These are phyloP conservation scores for Hephaestus fuliginosus DNA, from an alignment of 2,797 vertebrate species.

Conservation along the genomic window DNA sequence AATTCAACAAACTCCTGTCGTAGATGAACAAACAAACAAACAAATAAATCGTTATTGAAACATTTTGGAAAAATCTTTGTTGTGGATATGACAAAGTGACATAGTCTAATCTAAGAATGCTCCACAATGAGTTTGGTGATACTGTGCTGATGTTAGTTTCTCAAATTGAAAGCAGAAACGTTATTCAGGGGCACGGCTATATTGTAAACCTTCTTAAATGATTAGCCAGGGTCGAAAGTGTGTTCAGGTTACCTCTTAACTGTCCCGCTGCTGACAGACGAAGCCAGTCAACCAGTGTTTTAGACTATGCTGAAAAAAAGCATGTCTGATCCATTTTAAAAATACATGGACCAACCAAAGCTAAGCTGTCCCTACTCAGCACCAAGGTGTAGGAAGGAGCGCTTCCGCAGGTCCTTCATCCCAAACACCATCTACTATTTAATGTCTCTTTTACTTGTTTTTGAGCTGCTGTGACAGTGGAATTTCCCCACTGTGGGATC, in stretches of 20 bases:
- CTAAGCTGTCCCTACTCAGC: constrained; percentile 1
- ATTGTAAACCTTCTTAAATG: constrained; percentile 29
- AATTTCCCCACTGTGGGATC: too few species aligned
- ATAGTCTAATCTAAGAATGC: too few species aligned
- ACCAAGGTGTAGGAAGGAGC: too few species aligned
- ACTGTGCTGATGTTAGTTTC: constrained; percentile 6
- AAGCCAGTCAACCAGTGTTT: constrained; percentile 16
- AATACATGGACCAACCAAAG: constrained; percentile 9
- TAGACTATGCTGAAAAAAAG: constrained; percentile 22
- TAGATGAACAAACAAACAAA: background rate
- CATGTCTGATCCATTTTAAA: constrained; percentile 31
- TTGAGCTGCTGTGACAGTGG: too few species aligned
- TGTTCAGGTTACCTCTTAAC: background rate
- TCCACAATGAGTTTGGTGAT: background rate
- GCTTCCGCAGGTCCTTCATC: too few species aligned
- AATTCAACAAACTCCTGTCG: background rate
- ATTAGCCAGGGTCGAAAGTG: constrained; percentile 16
- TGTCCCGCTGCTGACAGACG: constrained; percentile 13
- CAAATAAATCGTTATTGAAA: background rate
- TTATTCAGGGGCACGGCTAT: background rate
- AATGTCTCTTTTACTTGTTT: too few species aligned
- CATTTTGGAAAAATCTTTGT: background rate
- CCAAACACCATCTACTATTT: too few species aligned
- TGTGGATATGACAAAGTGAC: background rate
- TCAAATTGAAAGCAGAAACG: constrained; percentile 20